phyloP scores from a whole-genome alignment of 2,888 invertebrate genomes.

The Entomobrya multifasciata region DNA sequence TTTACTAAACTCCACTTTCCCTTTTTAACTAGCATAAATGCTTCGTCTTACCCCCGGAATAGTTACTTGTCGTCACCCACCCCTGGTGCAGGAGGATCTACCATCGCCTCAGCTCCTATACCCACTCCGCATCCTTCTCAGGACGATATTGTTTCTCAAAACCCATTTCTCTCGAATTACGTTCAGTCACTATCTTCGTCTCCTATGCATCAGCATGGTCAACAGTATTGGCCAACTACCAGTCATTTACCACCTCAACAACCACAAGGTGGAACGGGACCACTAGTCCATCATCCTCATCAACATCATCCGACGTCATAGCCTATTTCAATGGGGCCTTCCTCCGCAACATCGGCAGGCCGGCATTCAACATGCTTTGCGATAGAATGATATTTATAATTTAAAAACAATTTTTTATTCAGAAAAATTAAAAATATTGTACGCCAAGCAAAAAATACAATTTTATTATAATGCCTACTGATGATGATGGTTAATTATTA shows the following conservation, averaged over 20 bases:
- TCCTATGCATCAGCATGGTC: conserved; percentile 1
- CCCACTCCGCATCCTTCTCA: conserved; percentile 19
- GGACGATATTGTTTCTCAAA: conserved; percentile 52
- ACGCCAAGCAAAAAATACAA: not conserved
- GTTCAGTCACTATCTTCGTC: conserved; percentile 5
- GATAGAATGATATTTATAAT: conserved; percentile 21
- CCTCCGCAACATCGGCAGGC: conserved; percentile 19
- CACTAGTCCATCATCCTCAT: conserved; percentile 41
- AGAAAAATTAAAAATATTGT: not conserved
- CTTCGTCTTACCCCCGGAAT: conserved; percentile 28
- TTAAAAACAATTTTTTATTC: not conserved
- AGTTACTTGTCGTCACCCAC: conserved; percentile 1
- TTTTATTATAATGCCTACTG: conserved; percentile 1
- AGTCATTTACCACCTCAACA: conserved; percentile 34
- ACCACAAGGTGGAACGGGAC: conserved; percentile 29
- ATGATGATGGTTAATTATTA: conserved; percentile 20
- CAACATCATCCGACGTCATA: not conserved
- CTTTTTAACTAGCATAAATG: conserved; percentile 72
- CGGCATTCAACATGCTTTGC: conserved; percentile 57
- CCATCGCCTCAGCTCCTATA: not conserved
- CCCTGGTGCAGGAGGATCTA: not conserved
- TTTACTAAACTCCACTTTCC: conserved; percentile 74
- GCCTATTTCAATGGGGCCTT: conserved; percentile 46
- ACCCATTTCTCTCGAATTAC: conserved; percentile 54
- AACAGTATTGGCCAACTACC: conserved; percentile 58